Conservation (phyloP, 2,888 invertebrate genomes). For the Drosophila acutilabella region DNA sequence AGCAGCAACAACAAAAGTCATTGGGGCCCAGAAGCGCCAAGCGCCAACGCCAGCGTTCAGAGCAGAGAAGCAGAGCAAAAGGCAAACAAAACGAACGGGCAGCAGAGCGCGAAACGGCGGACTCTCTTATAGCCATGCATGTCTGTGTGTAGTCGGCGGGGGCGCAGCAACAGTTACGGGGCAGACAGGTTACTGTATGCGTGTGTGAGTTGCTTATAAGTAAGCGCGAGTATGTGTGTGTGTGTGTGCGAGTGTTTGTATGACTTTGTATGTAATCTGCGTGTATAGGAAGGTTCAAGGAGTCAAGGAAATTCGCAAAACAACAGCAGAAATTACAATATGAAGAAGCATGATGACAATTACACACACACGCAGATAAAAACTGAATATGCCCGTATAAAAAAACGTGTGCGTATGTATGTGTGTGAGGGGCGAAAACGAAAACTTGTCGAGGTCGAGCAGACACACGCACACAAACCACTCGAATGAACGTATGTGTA, state of each 20-base stretch:
- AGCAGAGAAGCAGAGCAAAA: constrained; percentile 34
- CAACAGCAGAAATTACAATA: constrained; percentile 58
- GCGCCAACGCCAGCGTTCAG: constrained; percentile 56
- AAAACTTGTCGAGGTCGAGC: constrained; percentile 73
- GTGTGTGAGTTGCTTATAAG: constrained; percentile 29
- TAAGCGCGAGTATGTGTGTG: not conserved
- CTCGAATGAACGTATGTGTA: constrained; percentile 18
- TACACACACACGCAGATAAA: constrained; percentile 40
- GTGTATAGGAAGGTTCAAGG: constrained; percentile 56
- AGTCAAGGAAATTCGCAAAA: constrained; percentile 67
- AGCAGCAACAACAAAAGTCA: constrained; percentile 30
- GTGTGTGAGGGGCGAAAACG: constrained; percentile 48
- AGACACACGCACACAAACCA: constrained; percentile 43
- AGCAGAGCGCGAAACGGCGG: constrained; percentile 36
- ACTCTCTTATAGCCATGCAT: constrained; percentile 23
- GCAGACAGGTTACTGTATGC: constrained; percentile 59
- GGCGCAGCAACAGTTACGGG: constrained; percentile 75
- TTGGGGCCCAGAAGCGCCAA: constrained; percentile 48
- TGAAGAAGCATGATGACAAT: constrained; percentile 60
- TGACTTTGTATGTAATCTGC: constrained; percentile 4
- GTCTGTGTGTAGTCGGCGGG: constrained; percentile 48
- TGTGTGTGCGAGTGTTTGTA: not conserved
- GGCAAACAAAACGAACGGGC: constrained; percentile 55
- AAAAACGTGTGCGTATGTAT: constrained; percentile 1
- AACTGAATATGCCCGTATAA: constrained; percentile 4